A percentile compares a stretch with the other conserved stretches of the same genome.
Evolutionary conservation across 1,140 invertebrate genomes (phyloP).

Genomic region (Trichoplusia ni): DNA sequence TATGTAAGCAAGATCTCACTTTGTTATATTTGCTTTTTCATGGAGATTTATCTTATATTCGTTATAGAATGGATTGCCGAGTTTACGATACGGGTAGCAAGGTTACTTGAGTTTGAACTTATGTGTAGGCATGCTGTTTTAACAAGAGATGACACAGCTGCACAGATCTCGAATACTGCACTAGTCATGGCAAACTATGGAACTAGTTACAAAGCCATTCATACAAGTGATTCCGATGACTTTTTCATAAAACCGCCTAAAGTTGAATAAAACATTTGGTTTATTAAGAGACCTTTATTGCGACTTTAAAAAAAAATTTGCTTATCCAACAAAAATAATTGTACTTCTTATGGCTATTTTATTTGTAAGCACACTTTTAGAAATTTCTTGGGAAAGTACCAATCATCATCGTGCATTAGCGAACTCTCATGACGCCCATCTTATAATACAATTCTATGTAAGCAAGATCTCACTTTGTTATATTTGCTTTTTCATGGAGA

Average conservation of each 20-base stretch:
- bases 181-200: neutral
- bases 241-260: too few species aligned
- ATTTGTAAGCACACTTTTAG: constrained; percentile 46
- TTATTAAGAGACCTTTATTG: constrained; percentile 53
- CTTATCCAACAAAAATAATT: constrained; percentile 39
- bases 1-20: constrained; percentile 46
- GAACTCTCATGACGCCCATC: constrained; percentile 31
- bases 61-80: constrained; percentile 51
- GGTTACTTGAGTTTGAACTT: constrained; percentile 59
- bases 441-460: constrained; percentile 50
- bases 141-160: constrained; percentile 35
- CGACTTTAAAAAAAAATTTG: constrained; percentile 39
- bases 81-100: constrained; percentile 48
- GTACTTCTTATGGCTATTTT: constrained; percentile 29
- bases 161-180: constrained; percentile 34
- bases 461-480: constrained; percentile 44
- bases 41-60: constrained; percentile 47
- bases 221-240: too few species aligned
- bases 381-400: constrained; percentile 45
- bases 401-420: constrained; percentile 31
- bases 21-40: constrained; percentile 44
- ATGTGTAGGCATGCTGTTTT: constrained; percentile 63
- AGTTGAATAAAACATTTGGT: too few species aligned
- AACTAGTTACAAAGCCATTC: too few species aligned
- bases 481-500: constrained; percentile 44